A percentile compares a stretch with the other conserved stretches of the same genome.
These are phyloP conservation scores for Nomada goodeniana DNA, from an alignment of 2,888 invertebrate genomes.

Conservation along the genomic window DNA sequence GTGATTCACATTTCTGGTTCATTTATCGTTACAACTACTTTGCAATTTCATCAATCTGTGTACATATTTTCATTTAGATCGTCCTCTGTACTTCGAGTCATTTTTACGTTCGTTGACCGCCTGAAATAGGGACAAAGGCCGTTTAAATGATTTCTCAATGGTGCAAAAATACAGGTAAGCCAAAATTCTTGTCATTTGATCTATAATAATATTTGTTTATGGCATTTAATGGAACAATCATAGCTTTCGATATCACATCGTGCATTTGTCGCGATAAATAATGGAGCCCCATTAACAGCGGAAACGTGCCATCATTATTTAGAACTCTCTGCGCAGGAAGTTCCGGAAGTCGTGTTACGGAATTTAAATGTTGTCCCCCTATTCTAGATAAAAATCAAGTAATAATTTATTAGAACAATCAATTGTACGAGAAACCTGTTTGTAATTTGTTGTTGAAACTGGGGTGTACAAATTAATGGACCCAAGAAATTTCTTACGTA, in stretches of 20 bases:
- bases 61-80: constrained; percentile 72
- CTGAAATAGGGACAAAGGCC: constrained; percentile 89
- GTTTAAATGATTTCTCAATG: constrained; percentile 87
- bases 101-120: constrained; percentile 88
- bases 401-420: constrained; percentile 85
- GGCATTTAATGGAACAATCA: constrained; percentile 39
- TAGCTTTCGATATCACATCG: constrained; percentile 88
- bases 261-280: constrained; percentile 88
- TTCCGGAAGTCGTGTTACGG: constrained; percentile 88
- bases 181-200: neutral
- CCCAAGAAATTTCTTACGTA: neutral
- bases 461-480: constrained; percentile 20
- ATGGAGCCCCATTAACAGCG: constrained; percentile 87
- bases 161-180: constrained; percentile 86
- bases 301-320: constrained; percentile 92
- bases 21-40: constrained; percentile 26
- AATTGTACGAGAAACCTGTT: constrained; percentile 82
- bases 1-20: constrained; percentile 13
- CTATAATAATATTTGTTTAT: neutral
- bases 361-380: constrained; percentile 91
- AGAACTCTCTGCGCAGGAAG: constrained; percentile 87
- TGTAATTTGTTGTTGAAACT: constrained; percentile 85
- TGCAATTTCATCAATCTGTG: constrained; percentile 23
- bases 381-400: constrained; percentile 89
- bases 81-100: constrained; percentile 87